Conservation (phyloP, 2,113 vertebrate species). For the Fukomys damarensis region DNA sequence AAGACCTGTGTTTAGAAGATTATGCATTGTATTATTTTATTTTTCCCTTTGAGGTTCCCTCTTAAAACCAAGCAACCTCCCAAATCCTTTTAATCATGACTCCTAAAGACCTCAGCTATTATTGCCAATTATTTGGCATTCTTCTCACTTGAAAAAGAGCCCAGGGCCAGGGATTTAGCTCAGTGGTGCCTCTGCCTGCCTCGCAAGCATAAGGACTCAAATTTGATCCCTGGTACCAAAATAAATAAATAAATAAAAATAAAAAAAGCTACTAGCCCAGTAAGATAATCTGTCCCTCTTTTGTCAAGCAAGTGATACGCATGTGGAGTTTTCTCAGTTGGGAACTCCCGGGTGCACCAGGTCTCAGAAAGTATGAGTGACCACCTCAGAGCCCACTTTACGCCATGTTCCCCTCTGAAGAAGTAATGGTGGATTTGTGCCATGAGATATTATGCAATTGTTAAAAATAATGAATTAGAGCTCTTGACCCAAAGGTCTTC, state of each 20-base stretch:
- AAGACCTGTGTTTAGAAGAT: slow-evolving; percentile 47
- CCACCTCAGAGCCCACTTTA: not conserved
- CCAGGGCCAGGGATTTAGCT: too few relatives aligned
- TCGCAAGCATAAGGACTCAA: too few relatives aligned
- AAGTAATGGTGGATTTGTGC: not conserved
- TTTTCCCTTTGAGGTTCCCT: not conserved
- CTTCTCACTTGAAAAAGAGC: not conserved
- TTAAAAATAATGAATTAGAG: slow-evolving; percentile 34
- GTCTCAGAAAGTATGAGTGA: not conserved
- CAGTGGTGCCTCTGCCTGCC: too few relatives aligned
- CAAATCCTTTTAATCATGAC: slow-evolving; percentile 38
- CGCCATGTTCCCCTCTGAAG: not conserved
- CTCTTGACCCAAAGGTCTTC: not conserved
- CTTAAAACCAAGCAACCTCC: slow-evolving; percentile 15
- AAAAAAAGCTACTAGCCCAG: too few relatives aligned
- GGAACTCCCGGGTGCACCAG: not conserved
- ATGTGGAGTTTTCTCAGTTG: not conserved
- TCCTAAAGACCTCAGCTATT: not conserved
- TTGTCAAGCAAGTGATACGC: not conserved
- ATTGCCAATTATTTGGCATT: slow-evolving; percentile 39
- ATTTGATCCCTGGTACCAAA: too few relatives aligned
- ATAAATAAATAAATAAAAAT: too few relatives aligned
- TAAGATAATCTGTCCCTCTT: not conserved
- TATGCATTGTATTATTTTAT: not conserved
- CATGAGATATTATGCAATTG: not conserved